These are phyloP conservation scores for Globia sparganii DNA, from an alignment of 2,888 invertebrate species.

Conservation along the genomic window DNA sequence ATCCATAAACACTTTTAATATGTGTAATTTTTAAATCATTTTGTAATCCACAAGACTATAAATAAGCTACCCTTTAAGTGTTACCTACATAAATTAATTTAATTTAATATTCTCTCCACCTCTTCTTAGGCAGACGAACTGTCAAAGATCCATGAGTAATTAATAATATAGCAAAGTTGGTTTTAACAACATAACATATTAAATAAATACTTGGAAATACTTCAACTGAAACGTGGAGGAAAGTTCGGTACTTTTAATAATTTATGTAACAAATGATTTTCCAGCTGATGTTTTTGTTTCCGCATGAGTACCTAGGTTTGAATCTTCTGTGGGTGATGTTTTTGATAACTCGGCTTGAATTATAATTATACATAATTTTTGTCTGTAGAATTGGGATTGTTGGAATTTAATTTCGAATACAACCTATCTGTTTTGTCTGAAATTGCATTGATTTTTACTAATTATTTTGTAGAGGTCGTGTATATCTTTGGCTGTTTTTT, in stretches of 20 bases:
- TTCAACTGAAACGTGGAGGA: conserved; percentile 9
- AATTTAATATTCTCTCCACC: conserved; percentile 20
- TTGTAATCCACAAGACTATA: not conserved
- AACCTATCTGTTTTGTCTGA: not conserved
- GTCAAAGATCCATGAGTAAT: conserved; percentile 53
- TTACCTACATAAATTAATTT: not conserved
- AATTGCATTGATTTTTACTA: not conserved
- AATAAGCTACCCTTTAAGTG: not conserved
- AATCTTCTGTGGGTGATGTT: conserved; percentile 20
- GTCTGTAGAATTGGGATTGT: not conserved
- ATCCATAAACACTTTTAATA: not conserved
- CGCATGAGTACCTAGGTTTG: conserved; percentile 19
- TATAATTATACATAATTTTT: not conserved
- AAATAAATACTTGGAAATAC: conserved; percentile 49
- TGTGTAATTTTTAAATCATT: not conserved
- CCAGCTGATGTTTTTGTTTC: conserved; percentile 42
- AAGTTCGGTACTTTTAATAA: conserved; percentile 42
- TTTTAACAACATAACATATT: conserved; percentile 23
- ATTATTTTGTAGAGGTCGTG: too few relatives aligned
- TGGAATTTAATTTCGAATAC: conserved; percentile 17
- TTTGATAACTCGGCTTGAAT: not conserved
- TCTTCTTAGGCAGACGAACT: conserved; percentile 19
- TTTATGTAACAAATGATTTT: conserved; percentile 49
- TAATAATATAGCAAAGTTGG: conserved; percentile 43
- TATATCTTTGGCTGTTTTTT: too few relatives aligned